A percentile compares a stretch with the other conserved stretches of the same genome.
phyloP scores from a whole-genome alignment of 2,888 invertebrate species.

The Zygothrica quintamaculata region DNA sequence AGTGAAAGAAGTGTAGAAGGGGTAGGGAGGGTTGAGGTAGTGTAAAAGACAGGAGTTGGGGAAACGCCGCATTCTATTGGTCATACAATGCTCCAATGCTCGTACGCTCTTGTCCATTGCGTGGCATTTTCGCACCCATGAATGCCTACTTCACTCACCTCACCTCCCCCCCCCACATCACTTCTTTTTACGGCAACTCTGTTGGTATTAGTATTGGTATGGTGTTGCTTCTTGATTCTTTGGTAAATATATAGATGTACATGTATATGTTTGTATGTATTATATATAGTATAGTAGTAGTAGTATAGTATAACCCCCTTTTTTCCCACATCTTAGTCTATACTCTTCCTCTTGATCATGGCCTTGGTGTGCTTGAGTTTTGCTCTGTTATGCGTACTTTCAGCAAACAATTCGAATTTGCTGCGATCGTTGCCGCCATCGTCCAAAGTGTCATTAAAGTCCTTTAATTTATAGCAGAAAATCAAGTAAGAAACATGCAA shows the following conservation, averaged over 20 bases:
- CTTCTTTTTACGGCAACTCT: too few relatives aligned
- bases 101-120: slow-evolving; percentile 65
- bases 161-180: slow-evolving; percentile 5
- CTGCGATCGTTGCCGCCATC: slow-evolving; percentile 68
- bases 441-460: slow-evolving; percentile 80
- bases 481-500: slow-evolving; percentile 80
- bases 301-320: too few relatives aligned
- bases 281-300: too few relatives aligned
- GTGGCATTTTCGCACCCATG: slow-evolving; percentile 79
- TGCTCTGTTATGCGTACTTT: slow-evolving; percentile 64
- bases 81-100: slow-evolving; percentile 66
- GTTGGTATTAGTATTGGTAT: background rate
- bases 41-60: slow-evolving; percentile 11
- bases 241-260: too few relatives aligned
- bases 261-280: too few relatives aligned
- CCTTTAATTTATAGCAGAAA: slow-evolving; percentile 80
- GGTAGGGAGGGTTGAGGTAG: too few relatives aligned
- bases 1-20: too few relatives aligned
- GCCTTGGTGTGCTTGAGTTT: slow-evolving; percentile 18
- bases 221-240: too few relatives aligned
- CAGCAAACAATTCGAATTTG: slow-evolving; percentile 68
- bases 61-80: slow-evolving; percentile 69
- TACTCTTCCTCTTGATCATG: slow-evolving; percentile 24
- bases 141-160: slow-evolving; percentile 33
- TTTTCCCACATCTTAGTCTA: too few relatives aligned